Evolutionary conservation across 2,797 vertebrate genomes (phyloP).

Genomic region (Masticophis lateralis): DNA sequence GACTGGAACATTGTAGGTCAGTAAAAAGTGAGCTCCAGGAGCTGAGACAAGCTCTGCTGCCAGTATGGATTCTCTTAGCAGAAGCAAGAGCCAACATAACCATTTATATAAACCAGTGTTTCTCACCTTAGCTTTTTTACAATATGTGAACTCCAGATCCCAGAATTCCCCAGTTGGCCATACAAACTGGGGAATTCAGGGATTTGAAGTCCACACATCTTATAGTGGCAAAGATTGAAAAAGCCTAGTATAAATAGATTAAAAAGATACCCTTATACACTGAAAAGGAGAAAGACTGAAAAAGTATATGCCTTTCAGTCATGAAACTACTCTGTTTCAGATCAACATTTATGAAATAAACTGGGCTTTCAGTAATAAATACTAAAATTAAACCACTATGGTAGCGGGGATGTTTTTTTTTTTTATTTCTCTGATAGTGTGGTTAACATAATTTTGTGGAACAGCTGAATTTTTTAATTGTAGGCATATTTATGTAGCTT

Average conservation of each 20-base stretch:
- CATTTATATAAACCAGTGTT: neutral
- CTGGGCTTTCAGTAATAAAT: neutral
- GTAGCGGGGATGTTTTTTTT: neutral
- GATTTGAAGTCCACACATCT: neutral
- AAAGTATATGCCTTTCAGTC: too few relatives aligned
- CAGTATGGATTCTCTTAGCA: neutral
- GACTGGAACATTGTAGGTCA: neutral
- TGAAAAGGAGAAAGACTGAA: neutral
- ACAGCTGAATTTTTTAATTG: conserved; percentile 28
- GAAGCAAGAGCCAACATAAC: neutral
- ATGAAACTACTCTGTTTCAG: neutral
- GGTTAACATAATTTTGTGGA: conserved; percentile 38
- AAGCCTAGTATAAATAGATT: neutral
- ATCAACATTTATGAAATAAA: neutral
- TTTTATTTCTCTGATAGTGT: conserved; percentile 1
- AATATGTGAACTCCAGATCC: neutral
- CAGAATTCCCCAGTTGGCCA: neutral
- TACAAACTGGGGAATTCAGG: neutral
- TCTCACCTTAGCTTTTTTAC: neutral
- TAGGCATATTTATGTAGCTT: neutral
- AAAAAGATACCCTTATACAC: neutral
- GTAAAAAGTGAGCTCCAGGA: neutral
- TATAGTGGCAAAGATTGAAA: neutral
- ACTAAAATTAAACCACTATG: neutral
- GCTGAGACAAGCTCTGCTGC: neutral